Evolutionary conservation across 2,113 vertebrate species (phyloP).

Genomic region (Cyprinodon variegatus): DNA sequence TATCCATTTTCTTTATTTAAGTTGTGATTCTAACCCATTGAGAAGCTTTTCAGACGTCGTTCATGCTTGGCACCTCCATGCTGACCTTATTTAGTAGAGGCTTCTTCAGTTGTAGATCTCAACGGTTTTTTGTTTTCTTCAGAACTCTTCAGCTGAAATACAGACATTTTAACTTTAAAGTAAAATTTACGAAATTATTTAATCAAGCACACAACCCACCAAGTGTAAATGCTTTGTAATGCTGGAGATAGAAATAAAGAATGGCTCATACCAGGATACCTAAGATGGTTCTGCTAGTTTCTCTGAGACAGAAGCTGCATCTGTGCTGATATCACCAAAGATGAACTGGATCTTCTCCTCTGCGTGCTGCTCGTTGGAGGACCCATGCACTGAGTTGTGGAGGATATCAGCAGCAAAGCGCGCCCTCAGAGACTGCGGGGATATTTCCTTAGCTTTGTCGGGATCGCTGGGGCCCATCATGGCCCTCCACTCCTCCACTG

Average conservation of each 20-base stretch:
- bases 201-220: not conserved
- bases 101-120: constrained; percentile 23
- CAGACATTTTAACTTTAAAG: not conserved
- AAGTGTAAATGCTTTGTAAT: constrained; percentile 8
- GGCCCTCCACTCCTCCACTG: constrained; percentile 83
- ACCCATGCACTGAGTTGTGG: constrained; percentile 83
- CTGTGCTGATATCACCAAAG: constrained; percentile 74
- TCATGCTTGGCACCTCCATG: constrained; percentile 22
- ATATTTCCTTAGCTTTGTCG: constrained; percentile 70
- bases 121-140: constrained; percentile 21
- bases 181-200: not conserved
- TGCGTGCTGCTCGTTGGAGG: constrained; percentile 74
- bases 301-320: constrained; percentile 29
- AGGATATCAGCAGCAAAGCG: constrained; percentile 79
- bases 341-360: constrained; percentile 72
- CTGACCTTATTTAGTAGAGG: not conserved
- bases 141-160: constrained; percentile 33
- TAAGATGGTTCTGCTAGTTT: constrained; percentile 23
- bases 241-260: constrained; percentile 21
- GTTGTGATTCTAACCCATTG: not conserved
- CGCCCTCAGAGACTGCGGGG: constrained; percentile 82
- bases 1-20: not conserved
- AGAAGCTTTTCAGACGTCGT: not conserved
- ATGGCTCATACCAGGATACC: constrained; percentile 34
- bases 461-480: constrained; percentile 86